Evolutionary conservation across 2,888 invertebrate genomes (phyloP), one percentile per base, ranked within the genome.

Genomic region (Torymus auratus): DNA sequence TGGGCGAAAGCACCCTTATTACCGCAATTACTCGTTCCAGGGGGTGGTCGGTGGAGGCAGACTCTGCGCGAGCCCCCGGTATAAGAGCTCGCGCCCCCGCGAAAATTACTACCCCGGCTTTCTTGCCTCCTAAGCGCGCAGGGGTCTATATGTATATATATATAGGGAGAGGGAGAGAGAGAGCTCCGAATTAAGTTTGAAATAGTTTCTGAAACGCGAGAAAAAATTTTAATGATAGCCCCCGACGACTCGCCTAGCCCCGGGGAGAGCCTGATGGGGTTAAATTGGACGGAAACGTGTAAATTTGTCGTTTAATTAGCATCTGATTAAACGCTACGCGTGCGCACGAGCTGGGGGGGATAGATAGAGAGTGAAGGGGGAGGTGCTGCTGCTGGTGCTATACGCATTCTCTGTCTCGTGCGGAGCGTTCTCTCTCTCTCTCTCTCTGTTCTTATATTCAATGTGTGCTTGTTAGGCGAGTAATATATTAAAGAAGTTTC

Each of bases 11-110:
- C 78, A 81, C 78, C 78, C 81, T 81, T 78, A 81, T 78, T 82
- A 79, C 80, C 82, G 82, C 82, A 82, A 82, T 82, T 82, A 82
- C 79, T 80, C 82, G 79, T 72, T 75, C 78, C 81, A 74, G 23
- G 65, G 55, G 52, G 13, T 14, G 15, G 17, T 14, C 68, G 56
- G 65, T 3, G 5, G 41, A 41, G 41, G 41, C 7, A 41, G 41
- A 41, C 41, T 41, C 41, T 41, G 56, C n/a, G 23, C 10, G 7
- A 12, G 55, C 50, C 15, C 58, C 15, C 52, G 78, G 56, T 70
- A 77, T 79, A 73, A 76, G 80, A 76, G 67, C 67, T 53, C 50
- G 64, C 56, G 2, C n/a, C n/a, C 70, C 60, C 56, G 75, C 60
- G 79, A 76, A 82, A 82, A 82, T 82, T 79, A 82, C 82, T 82